phyloP scores from a whole-genome alignment of 1,140 invertebrate species.

The Asobara japonica region DNA sequence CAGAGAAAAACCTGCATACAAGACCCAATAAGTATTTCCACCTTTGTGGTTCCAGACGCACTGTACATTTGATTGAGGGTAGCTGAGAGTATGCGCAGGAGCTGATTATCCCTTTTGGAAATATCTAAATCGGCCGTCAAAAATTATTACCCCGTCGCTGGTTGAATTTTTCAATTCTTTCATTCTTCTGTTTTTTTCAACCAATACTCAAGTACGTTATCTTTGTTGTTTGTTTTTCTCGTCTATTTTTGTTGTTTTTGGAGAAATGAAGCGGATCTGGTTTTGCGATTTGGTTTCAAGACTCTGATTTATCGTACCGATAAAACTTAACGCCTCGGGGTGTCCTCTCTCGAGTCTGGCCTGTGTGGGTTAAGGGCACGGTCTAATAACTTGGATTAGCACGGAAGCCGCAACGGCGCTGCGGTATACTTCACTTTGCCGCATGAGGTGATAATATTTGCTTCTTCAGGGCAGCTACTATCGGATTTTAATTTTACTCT shows the following conservation, averaged over 20 bases:
- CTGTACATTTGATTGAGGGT: constrained; percentile 45
- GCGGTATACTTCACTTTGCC: background rate
- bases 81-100: background rate
- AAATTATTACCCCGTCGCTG: constrained; percentile 56
- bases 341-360: constrained; percentile 11
- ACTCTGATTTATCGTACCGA: constrained; percentile 38
- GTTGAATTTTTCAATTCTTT: constrained; percentile 17
- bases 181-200: constrained; percentile 6
- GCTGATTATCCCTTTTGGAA: constrained; percentile 36
- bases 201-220: background rate
- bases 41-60: constrained; percentile 49
- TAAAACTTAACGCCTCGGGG: constrained; percentile 59
- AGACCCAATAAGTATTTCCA: constrained; percentile 17
- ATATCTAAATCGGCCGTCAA: constrained; percentile 36
- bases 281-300: constrained; percentile 35
- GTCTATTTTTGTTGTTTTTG: background rate
- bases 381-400: constrained; percentile 41
- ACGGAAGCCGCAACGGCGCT: constrained; percentile 23
- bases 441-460: background rate
- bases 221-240: background rate
- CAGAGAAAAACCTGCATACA: background rate
- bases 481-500: constrained; percentile 39
- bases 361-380: constrained; percentile 48
- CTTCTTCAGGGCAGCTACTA: constrained; percentile 15
- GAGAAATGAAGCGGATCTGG: background rate